Percentiles rank a stretch among this genome's conserved stretches.
Conservation (phyloP, 35 echinoderm and acorn worm genomes). For the Anneissia japonica region DNA sequence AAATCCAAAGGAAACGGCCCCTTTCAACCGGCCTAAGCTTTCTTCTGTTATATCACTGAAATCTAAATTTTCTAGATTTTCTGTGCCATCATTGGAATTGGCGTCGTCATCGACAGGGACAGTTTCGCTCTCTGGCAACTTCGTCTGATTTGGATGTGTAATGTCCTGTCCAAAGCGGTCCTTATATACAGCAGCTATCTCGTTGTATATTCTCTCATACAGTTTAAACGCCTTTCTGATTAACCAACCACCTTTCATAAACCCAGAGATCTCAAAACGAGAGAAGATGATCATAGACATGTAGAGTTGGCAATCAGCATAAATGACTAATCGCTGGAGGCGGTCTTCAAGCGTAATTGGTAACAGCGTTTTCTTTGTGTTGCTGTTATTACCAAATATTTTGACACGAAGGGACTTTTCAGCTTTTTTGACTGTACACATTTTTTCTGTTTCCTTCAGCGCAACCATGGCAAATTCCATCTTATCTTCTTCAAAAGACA, state of each 20-base stretch:
- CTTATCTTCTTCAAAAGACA: slow-evolving; percentile 98
- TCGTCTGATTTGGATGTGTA: slow-evolving; percentile 31
- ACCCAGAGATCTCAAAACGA: slow-evolving; percentile 42
- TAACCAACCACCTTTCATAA: slow-evolving; percentile 68
- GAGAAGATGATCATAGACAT: slow-evolving; percentile 89
- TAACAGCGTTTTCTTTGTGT: neutral
- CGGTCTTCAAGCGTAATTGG: slow-evolving; percentile 69
- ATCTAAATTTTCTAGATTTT: slow-evolving; percentile 10
- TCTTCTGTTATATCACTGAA: slow-evolving; percentile 56
- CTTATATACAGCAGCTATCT: slow-evolving; percentile 63
- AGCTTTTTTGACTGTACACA: slow-evolving; percentile 56
- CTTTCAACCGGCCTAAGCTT: slow-evolving; percentile 55
- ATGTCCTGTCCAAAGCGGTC: slow-evolving; percentile 48
- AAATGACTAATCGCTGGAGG: slow-evolving; percentile 65
- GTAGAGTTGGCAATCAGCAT: slow-evolving; percentile 92
- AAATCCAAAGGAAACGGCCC: slow-evolving; percentile 86
- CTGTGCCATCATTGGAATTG: slow-evolving; percentile 9
- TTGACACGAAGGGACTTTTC: slow-evolving; percentile 77
- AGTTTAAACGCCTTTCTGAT: slow-evolving; percentile 93
- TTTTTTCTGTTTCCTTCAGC: slow-evolving; percentile 88
- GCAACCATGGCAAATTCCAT: slow-evolving; percentile 68
- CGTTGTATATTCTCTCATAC: slow-evolving; percentile 88
- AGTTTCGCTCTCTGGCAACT: neutral
- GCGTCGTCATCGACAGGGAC: neutral
- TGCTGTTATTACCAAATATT: slow-evolving; percentile 36